Percentiles rank a stretch among this genome's conserved stretches.
Evolutionary conservation across 2,888 invertebrate genomes (phyloP).

Genomic region (Listrodromus nycthemerus): DNA sequence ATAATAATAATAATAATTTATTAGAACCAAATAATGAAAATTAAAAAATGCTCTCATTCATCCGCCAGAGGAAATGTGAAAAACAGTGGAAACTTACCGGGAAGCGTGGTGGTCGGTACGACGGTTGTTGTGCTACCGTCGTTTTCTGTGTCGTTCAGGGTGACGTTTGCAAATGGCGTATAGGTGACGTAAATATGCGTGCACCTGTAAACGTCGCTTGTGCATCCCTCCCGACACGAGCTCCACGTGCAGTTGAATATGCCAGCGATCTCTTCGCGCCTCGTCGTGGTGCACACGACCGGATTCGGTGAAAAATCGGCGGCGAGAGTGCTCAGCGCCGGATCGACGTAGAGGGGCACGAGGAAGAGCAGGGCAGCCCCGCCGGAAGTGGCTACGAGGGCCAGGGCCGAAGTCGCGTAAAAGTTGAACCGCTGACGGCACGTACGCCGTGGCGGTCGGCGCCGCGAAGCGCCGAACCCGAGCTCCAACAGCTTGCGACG

Average conservation of each 20-base stretch:
- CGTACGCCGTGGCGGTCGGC: constrained; percentile 85
- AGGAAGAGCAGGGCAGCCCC: constrained; percentile 90
- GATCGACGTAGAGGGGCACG: constrained; percentile 90
- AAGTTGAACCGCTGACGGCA: constrained; percentile 90
- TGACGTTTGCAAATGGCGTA: constrained; percentile 80
- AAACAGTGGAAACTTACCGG: constrained; percentile 68
- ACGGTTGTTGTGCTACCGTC: constrained; percentile 56
- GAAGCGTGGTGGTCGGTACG: constrained; percentile 67
- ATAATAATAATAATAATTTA: constrained; percentile 31
- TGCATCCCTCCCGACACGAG: constrained; percentile 92
- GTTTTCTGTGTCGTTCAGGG: constrained; percentile 60
- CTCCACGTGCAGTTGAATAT: constrained; percentile 93
- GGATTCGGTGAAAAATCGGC: constrained; percentile 91
- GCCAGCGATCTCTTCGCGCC: constrained; percentile 90
- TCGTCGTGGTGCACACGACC: constrained; percentile 90
- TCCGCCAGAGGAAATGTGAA: constrained; percentile 65
- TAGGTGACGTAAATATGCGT: constrained; percentile 89
- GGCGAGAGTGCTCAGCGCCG: constrained; percentile 88
- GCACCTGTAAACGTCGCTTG: constrained; percentile 91
- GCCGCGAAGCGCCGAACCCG: constrained; percentile 83
- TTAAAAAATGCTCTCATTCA: background rate
- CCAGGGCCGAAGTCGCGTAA: constrained; percentile 90
- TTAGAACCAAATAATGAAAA: background rate
- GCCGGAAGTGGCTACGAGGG: constrained; percentile 89
- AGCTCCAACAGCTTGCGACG: constrained; percentile 84